Evolutionary conservation across 64 coral and sea anemone species (phyloP).

Genomic region (Acropora tenuis): DNA sequence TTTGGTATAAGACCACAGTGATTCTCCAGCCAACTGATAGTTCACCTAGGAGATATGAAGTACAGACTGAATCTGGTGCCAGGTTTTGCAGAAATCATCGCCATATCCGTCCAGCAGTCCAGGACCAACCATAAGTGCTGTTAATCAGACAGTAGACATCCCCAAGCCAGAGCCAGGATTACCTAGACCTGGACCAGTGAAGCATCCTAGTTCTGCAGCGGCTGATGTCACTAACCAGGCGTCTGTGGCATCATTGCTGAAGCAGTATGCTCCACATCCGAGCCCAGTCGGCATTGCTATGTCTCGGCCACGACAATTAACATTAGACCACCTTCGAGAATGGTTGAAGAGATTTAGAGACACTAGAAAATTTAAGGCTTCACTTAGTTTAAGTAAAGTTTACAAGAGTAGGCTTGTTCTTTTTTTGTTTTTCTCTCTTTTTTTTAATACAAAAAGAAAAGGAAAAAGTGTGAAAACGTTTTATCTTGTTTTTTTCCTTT

Average conservation of each 20-base stretch:
- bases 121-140: not conserved
- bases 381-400: not conserved
- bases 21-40: not conserved
- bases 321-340: not conserved
- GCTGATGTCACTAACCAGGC: not conserved
- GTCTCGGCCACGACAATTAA: not conserved
- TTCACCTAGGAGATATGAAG: constrained; percentile 6
- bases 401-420: not conserved
- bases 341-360: not conserved
- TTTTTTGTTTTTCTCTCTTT: not conserved
- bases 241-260: not conserved
- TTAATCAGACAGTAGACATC: not conserved
- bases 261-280: not conserved
- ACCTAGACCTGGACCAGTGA: constrained; percentile 3
- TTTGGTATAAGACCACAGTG: not conserved
- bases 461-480: not conserved
- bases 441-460: not conserved
- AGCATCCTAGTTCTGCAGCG: not conserved
- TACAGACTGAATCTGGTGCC: not conserved
- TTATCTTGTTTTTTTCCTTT: not conserved
- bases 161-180: not conserved
- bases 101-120: not conserved
- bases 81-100: constrained; percentile 4
- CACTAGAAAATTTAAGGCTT: not conserved
- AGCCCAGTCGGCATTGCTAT: not conserved